phyloP scores from a whole-genome alignment of 1,140 invertebrate genomes.

The Zaprionus vittiger region DNA sequence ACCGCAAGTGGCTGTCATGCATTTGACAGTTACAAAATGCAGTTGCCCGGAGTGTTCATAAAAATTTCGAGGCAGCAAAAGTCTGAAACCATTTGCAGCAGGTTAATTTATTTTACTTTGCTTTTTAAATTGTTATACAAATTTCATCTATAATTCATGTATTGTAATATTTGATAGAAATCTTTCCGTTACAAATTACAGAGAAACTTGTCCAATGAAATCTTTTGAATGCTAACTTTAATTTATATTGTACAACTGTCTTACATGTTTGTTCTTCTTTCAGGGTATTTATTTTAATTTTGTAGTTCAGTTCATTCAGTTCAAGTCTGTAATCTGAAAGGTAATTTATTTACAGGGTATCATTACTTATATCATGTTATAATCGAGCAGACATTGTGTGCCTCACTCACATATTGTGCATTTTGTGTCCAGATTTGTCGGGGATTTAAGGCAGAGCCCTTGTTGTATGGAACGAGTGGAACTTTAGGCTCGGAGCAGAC shows the following conservation, averaged over 20 bases:
- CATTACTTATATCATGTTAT: not conserved
- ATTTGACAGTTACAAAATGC: conserved; percentile 4
- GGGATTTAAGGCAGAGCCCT: conserved; percentile 38
- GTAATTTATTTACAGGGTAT: conserved; percentile 10
- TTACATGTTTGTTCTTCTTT: too few species aligned
- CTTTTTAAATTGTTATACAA: too few species aligned
- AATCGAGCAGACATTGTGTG: conserved; percentile 9
- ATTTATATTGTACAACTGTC: too few species aligned
- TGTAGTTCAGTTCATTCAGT: not conserved
- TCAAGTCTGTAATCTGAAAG: not conserved
- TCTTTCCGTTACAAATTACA: too few species aligned
- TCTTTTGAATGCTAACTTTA: too few species aligned
- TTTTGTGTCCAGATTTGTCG: conserved; percentile 45
- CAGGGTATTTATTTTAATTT: too few species aligned
- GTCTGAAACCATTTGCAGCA: not conserved
- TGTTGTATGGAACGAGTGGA: conserved; percentile 2
- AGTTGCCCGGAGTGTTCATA: not conserved
- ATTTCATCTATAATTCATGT: too few species aligned
- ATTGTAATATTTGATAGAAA: too few species aligned
- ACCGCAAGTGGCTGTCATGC: conserved; percentile 5
- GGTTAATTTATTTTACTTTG: not conserved
- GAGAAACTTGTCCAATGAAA: too few species aligned
- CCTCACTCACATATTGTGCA: conserved; percentile 32
- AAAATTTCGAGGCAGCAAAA: not conserved
- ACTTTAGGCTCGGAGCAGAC: conserved; percentile 5